Evolutionary conservation across 2,797 vertebrate genomes (phyloP).

Genomic region (Arrhamphus sclerolepis): DNA sequence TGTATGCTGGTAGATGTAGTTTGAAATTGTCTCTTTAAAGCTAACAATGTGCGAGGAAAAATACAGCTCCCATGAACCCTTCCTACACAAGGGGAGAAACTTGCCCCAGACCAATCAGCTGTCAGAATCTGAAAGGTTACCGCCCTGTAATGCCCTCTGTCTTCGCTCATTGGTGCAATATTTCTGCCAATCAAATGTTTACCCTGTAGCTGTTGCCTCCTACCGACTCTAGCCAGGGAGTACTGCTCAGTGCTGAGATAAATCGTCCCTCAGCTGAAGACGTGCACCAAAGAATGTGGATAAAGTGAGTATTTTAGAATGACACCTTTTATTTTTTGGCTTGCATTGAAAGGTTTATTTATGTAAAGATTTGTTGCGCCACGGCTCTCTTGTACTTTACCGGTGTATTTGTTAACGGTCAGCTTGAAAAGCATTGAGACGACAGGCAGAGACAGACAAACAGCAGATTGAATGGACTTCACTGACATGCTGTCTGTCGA

Average conservation of each 20-base stretch:
- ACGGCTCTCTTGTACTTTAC: constrained; percentile 5
- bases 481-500: constrained; percentile 11
- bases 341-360: constrained; percentile 2
- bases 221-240: constrained; percentile 33
- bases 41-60: background rate
- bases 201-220: constrained; percentile 41
- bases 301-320: constrained; percentile 76
- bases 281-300: constrained; percentile 71
- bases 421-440: constrained; percentile 46
- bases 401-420: constrained; percentile 54
- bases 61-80: constrained; percentile 60
- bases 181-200: constrained; percentile 60
- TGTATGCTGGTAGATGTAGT: constrained; percentile 71
- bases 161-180: constrained; percentile 43
- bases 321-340: constrained; percentile 40
- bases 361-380: constrained; percentile 2
- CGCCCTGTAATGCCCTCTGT: background rate
- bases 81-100: background rate
- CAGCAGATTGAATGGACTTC: constrained; percentile 68
- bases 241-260: constrained; percentile 50
- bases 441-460: constrained; percentile 4
- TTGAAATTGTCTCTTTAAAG: fast-evolving
- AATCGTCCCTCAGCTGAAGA: constrained; percentile 52
- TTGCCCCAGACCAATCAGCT: constrained; percentile 39
- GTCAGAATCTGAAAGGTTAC: fast-evolving